A percentile compares a stretch with the other conserved stretches of the same genome.
phyloP scores from a whole-genome alignment of 2,888 invertebrate genomes.

The Lasioglossum leucozonium region DNA sequence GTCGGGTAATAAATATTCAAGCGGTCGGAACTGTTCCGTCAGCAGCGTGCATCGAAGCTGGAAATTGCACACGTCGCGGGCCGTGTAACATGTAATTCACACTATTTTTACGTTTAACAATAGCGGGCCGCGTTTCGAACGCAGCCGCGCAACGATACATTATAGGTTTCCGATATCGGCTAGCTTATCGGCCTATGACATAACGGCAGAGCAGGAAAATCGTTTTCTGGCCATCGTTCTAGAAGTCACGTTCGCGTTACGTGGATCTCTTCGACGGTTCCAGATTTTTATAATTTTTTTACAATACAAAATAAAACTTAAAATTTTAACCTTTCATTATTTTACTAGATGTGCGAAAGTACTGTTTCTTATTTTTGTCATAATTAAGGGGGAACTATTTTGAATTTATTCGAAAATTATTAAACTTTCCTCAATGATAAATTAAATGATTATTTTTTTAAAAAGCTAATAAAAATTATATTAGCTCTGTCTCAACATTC shows the following conservation, averaged over 20 bases:
- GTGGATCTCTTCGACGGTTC: background rate
- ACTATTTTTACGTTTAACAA: constrained; percentile 30
- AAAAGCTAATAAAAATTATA: too few relatives aligned
- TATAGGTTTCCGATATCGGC: constrained; percentile 48
- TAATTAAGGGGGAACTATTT: too few relatives aligned
- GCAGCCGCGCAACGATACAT: constrained; percentile 15
- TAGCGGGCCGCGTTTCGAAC: background rate
- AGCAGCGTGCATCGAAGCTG: background rate
- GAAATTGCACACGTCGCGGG: background rate
- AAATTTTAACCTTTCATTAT: background rate
- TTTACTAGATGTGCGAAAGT: background rate
- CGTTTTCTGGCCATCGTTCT: constrained; percentile 17
- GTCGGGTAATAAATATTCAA: background rate
- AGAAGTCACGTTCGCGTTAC: constrained; percentile 7
- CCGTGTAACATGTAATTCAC: constrained; percentile 14
- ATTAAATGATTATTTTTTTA: too few relatives aligned
- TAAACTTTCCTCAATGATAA: too few relatives aligned
- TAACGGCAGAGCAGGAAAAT: constrained; percentile 1
- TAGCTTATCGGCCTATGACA: constrained; percentile 34
- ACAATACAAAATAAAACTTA: too few relatives aligned
- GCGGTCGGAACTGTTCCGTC: background rate
- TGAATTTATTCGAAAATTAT: too few relatives aligned
- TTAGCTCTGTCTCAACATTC: too few relatives aligned
- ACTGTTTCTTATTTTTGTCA: background rate
- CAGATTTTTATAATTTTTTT: background rate